A percentile compares a stretch with the other conserved stretches of the same genome.
These are phyloP conservation scores for Narcine bancroftii DNA, from an alignment of 2,113 vertebrate species.

Conservation along the genomic window DNA sequence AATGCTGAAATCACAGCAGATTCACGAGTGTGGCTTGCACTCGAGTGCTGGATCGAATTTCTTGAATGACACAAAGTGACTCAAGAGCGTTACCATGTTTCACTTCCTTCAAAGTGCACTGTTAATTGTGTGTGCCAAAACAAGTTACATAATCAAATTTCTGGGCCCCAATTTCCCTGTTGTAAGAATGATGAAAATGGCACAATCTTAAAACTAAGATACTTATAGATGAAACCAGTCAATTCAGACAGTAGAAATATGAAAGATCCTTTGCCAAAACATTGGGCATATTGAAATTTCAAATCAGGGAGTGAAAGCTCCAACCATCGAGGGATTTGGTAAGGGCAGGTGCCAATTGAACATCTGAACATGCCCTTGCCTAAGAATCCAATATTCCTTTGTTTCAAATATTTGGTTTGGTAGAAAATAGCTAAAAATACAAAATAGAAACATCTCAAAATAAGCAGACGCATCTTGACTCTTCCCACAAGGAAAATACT, in stretches of 20 bases:
- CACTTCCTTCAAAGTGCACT: no score
- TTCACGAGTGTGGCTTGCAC: no score
- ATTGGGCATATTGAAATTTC: neutral
- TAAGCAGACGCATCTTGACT: neutral
- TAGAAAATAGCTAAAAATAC: no score
- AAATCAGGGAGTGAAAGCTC: neutral
- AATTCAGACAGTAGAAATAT: no score
- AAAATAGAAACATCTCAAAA: neutral
- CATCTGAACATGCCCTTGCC: neutral
- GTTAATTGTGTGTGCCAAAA: no score
- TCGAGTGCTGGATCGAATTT: no score
- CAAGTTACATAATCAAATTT: no score
- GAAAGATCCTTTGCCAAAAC: neutral
- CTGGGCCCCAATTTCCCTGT: neutral
- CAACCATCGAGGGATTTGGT: neutral
- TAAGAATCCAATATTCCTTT: neutral
- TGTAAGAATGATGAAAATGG: neutral
- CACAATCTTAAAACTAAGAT: neutral
- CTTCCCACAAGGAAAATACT: neutral
- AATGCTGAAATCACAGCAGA: no score
- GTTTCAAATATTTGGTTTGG: no score
- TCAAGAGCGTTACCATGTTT: no score
- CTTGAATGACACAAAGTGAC: no score
- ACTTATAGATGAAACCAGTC: neutral
- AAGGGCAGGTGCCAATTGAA: neutral